Evolutionary conservation across 2,113 vertebrate genomes (phyloP), one percentile per base, ranked within the genome.

Genomic region (Sula dactylatra): DNA sequence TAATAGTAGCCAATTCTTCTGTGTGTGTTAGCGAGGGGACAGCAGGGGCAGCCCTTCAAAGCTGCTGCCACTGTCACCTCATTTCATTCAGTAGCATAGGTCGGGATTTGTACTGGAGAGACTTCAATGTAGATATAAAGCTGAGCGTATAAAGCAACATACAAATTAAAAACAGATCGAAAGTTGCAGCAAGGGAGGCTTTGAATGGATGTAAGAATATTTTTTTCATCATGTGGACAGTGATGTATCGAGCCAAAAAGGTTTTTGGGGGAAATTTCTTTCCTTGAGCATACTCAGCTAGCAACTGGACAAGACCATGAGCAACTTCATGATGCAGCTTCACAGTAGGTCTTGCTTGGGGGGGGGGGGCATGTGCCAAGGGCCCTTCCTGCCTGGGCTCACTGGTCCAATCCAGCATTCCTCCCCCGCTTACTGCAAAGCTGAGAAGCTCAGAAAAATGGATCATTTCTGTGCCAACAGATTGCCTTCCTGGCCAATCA

Each of bases 401-500:
- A 4, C 52, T 34, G 55, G 21, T 2, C 31, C 15, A 32, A 4
- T 6, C 62, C 62, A 52, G 52, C n/a, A 11, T 40, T 44, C 45
- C 18, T 13, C 54, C 38, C 34, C 21, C 26, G 1, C 19, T 42
- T 25, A 20, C 17, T 78, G 5, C 34, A 25, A 15, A 34, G 62
- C 16, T 34, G 42, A 4, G 31, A 36, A 64, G 10, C 58, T 56
- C 74, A 72, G 34, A 76, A 76, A 61, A 61, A 82, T 11, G 1
- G 13, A 7, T 67, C 0, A 4, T 31, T 69, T 67, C 25, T 1
- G 2, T 76, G 67, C 81, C 80, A 94, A 93, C 13, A 29, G 19
- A 5, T 58, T 65, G 54, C 76, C 66, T 95, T 97, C 95, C 94
- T 97, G 97, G 96, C 95, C 96, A 97, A 97, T 97, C 94, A 97